These are phyloP conservation scores for Candoia aspera DNA, from an alignment of 2,113 vertebrate species.

Conservation along the genomic window DNA sequence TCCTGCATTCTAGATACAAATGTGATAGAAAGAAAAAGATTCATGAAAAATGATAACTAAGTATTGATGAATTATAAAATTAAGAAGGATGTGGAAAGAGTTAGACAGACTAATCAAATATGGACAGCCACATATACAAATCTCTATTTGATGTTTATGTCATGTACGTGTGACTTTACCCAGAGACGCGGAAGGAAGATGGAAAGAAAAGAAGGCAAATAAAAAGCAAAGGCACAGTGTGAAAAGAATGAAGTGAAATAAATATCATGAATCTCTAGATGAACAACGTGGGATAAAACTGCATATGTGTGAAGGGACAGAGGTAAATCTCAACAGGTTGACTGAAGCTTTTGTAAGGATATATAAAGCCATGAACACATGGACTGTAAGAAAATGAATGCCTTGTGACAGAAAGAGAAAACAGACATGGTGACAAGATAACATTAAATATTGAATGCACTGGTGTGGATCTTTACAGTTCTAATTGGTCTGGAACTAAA, in stretches of 20 bases:
- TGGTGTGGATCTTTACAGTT: too few relatives aligned
- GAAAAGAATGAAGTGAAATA: background rate
- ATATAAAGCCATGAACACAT: too few relatives aligned
- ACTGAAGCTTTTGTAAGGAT: too few relatives aligned
- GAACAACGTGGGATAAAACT: too few relatives aligned
- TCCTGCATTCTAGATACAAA: background rate
- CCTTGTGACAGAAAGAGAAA: too few relatives aligned
- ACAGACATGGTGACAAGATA: too few relatives aligned
- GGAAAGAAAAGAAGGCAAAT: background rate
- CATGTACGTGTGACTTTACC: background rate
- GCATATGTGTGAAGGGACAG: background rate
- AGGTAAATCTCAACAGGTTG: background rate
- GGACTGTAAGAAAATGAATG: too few relatives aligned
- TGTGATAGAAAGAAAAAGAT: background rate
- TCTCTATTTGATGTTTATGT: background rate
- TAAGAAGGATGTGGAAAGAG: background rate
- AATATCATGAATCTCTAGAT: too few relatives aligned
- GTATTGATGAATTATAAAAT: background rate
- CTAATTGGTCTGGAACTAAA: too few relatives aligned
- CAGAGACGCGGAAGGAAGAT: background rate
- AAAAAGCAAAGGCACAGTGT: background rate
- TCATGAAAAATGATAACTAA: background rate
- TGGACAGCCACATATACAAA: background rate
- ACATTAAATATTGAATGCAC: too few relatives aligned
- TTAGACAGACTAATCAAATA: background rate